Conservation (phyloP, 1,140 invertebrate genomes). For the Lepidotrigona ventralis region DNA sequence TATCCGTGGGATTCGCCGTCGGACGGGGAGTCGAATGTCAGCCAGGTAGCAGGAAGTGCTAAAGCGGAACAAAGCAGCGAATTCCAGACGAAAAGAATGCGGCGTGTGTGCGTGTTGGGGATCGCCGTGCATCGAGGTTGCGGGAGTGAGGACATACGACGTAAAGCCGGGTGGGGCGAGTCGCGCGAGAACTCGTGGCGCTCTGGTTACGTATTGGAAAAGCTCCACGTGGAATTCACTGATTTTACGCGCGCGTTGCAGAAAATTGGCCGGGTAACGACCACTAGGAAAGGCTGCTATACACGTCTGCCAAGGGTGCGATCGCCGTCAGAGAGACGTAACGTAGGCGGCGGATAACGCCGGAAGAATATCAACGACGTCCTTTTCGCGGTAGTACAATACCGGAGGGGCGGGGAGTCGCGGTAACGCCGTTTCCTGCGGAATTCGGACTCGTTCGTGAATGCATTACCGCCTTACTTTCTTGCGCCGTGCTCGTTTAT, state of each 20-base stretch:
- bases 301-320: not conserved
- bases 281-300: conserved; percentile 31
- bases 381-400: conserved; percentile 25
- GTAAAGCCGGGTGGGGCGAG: not conserved
- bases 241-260: conserved; percentile 61
- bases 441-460: conserved; percentile 67
- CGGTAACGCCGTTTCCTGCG: conserved; percentile 62
- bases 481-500: conserved; percentile 54
- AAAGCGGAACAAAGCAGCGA: conserved; percentile 53
- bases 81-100: conserved; percentile 58
- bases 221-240: conserved; percentile 65
- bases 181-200: not conserved
- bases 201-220: conserved; percentile 66
- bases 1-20: conserved; percentile 20
- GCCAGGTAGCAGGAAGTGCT: conserved; percentile 12
- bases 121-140: conserved; percentile 12
- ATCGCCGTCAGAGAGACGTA: not conserved
- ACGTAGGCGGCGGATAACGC: conserved; percentile 23
- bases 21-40: conserved; percentile 14
- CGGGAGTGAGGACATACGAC: conserved; percentile 1
- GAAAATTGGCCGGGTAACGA: conserved; percentile 59
- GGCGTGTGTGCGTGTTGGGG: conserved; percentile 26
- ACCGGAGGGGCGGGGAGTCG: not conserved
- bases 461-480: conserved; percentile 67
- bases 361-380: conserved; percentile 63